Percentiles rank a stretch among this genome's conserved stretches.
These are phyloP conservation scores for Pelosia muscerda DNA, from an alignment of 2,888 invertebrate species.

Conservation along the genomic window DNA sequence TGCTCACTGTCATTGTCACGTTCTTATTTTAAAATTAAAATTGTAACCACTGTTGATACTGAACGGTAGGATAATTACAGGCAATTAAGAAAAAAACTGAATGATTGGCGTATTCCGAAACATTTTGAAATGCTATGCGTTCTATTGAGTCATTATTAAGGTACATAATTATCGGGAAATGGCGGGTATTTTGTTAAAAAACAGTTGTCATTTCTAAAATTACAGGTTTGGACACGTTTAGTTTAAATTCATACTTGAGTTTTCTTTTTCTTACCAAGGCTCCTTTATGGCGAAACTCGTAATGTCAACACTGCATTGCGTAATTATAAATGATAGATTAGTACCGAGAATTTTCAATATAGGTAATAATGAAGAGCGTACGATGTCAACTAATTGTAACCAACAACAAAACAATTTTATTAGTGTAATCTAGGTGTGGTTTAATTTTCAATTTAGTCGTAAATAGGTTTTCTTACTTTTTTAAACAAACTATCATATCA, in stretches of 20 bases:
- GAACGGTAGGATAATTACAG: constrained; percentile 35
- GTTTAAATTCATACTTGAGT: not conserved
- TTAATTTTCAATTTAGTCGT: no score
- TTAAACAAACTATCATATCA: no score
- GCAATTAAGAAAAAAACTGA: constrained; percentile 25
- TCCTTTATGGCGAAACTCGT: not conserved
- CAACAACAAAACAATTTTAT: not conserved
- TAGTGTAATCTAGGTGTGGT: not conserved
- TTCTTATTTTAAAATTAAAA: constrained; percentile 14
- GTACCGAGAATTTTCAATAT: not conserved
- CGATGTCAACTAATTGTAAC: not conserved
- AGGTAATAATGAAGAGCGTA: not conserved
- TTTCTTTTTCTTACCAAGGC: not conserved
- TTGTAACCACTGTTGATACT: constrained; percentile 26
- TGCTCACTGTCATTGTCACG: not conserved
- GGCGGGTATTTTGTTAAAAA: constrained; percentile 10
- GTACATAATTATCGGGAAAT: constrained; percentile 15
- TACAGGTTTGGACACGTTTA: not conserved
- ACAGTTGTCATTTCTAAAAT: not conserved
- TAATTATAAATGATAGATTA: not conserved
- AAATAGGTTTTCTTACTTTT: no score
- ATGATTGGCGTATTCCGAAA: constrained; percentile 22
- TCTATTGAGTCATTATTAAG: constrained; percentile 25
- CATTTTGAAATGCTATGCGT: constrained; percentile 20
- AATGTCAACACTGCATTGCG: not conserved